Conservation (phyloP, 2,888 invertebrate species). For the Timema cristinae region DNA sequence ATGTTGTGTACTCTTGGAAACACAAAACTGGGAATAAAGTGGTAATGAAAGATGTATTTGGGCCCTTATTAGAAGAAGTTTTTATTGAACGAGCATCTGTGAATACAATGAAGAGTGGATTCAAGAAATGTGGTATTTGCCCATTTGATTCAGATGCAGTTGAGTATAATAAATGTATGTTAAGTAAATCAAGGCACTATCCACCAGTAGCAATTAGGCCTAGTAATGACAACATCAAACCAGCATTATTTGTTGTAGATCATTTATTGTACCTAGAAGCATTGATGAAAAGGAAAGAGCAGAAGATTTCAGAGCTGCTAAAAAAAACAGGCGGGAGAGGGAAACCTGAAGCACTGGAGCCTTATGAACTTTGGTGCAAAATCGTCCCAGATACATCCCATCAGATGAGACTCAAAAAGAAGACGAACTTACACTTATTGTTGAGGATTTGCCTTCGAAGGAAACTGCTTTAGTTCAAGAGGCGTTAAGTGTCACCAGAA, state of each 20-base stretch:
- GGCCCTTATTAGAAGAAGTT: neutral
- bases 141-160: slow-evolving; percentile 17
- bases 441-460: neutral
- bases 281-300: slow-evolving; percentile 16
- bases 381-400: neutral
- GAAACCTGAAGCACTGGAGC: neutral
- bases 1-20: slow-evolving; percentile 19
- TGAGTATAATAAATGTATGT: slow-evolving; percentile 15
- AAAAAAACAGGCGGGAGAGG: neutral
- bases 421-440: neutral
- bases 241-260: slow-evolving; percentile 15
- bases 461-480: too few relatives aligned
- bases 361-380: slow-evolving; percentile 3
- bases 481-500: neutral
- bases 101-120: slow-evolving; percentile 15
- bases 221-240: neutral
- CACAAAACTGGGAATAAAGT: slow-evolving; percentile 18
- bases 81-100: slow-evolving; percentile 12
- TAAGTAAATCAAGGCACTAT: slow-evolving; percentile 16
- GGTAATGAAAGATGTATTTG: slow-evolving; percentile 17
- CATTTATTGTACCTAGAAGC: slow-evolving; percentile 12
- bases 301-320: slow-evolving; percentile 11
- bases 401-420: neutral
- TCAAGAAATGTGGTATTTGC: slow-evolving; percentile 17
- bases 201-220: slow-evolving; percentile 7